A percentile compares a stretch with the other conserved stretches of the same genome.
Conservation (phyloP, 2,113 vertebrate genomes). For the Tapirus terrestris region DNA sequence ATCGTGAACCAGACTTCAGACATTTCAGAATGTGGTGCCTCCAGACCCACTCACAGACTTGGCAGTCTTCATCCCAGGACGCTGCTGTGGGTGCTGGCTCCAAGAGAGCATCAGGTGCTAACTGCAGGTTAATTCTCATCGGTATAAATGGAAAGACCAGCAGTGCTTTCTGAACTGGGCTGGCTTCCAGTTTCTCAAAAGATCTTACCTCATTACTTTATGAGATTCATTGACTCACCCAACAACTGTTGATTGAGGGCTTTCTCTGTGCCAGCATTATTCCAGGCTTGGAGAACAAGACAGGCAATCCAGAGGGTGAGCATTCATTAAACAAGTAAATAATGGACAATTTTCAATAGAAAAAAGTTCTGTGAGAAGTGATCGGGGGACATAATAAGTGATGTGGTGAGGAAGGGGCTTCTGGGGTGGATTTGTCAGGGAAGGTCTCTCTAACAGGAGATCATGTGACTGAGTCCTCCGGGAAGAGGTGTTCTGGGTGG, state of each 20-base stretch:
- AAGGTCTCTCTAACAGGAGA: not conserved
- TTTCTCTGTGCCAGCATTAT: accelerated
- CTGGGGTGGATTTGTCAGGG: not conserved
- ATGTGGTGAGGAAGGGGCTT: not conserved
- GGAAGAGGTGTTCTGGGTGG: not conserved
- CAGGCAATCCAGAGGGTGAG: not conserved
- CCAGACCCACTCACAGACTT: not conserved
- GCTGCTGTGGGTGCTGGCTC: not conserved
- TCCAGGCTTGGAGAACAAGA: not conserved
- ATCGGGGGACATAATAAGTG: not conserved
- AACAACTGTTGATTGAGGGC: not conserved
- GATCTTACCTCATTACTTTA: not conserved
- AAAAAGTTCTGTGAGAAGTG: not conserved
- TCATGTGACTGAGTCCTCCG: not conserved
- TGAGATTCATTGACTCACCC: not conserved
- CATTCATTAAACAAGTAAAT: not conserved
- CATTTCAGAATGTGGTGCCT: too few species aligned
- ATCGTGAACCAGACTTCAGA: not conserved
- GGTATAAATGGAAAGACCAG: not conserved
- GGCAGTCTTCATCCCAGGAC: not conserved
- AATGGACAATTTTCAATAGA: not conserved
- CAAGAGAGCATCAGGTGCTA: not conserved
- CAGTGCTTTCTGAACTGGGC: not conserved
- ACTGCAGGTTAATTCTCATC: not conserved
- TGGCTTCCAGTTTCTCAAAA: not conserved